Base-by-base conservation (phyloP, 2,113 vertebrate species). In the Prunella fulvescens region DNA sequence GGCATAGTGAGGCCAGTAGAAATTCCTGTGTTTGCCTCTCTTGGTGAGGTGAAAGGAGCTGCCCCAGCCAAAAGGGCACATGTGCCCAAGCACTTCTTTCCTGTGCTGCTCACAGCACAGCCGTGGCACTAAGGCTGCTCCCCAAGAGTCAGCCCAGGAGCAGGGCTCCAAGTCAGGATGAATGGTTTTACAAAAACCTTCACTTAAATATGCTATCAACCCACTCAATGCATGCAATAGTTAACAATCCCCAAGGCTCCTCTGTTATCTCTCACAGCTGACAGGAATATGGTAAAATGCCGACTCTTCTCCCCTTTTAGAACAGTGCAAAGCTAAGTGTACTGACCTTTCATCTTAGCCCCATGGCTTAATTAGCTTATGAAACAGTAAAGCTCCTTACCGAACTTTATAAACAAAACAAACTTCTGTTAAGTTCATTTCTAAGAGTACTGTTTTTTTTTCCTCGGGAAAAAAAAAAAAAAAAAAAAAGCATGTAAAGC, bases 381-480 rank as follows among this genome's bases (percentile, higher is more conserved):
- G 92, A 97, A 98, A 97, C 79, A 91, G 90, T 89, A 97, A 97
- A 97, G 95, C 88, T 93, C 64, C 93, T 96, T 96, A 95, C 64
- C 33, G 82, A 97, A 95, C 83, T 91, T 92, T 42, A 91, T 90
- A 95, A 97, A 92, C 94, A 96, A 97, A 97, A 96, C 67, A 96
- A 97, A 95, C 81, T 87, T 91, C 74, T 92, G 79, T 96, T 94
- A 56, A 70, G 25, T 93, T 94, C 66, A 93, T 92, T 70, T 78
- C 56, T 73, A 74, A 92, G 76, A 74, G 39, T 42, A 58, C 29
- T 51, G n/a, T 72, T 62, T 77, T 87, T 80, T 88, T 56, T 44
- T 42, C 9, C 6, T 3, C 12, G 9, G 8, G 2, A 61, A 60
- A 47, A 47, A 81, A 88, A 94, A 82, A 37, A 94, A 82, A 37